Conservation (phyloP, 2,797 vertebrate genomes). For the Coracias cyanogaster region DNA sequence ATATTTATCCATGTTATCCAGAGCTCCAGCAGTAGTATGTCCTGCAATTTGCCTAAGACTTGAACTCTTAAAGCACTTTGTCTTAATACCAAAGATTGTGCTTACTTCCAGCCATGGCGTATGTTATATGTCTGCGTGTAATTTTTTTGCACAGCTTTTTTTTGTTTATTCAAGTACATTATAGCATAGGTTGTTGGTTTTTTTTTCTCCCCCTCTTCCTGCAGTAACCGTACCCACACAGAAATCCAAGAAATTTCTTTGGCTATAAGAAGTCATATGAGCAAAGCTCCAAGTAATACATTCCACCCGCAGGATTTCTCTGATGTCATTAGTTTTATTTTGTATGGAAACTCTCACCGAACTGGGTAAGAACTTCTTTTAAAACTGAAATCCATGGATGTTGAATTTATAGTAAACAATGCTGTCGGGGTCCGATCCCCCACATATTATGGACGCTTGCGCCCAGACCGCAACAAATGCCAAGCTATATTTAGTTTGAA, state of each 20-base stretch:
- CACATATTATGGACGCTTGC: too few relatives aligned
- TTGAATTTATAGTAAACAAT: background rate
- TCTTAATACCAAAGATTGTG: background rate
- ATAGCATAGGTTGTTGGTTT: background rate
- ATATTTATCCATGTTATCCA: background rate
- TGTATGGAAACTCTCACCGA: constrained; percentile 93
- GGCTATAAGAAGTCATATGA: constrained; percentile 94
- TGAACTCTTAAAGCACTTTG: background rate
- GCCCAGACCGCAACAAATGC: too few relatives aligned
- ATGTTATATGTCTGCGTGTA: background rate
- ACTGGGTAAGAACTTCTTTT: constrained; percentile 85
- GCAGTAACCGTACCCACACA: constrained; percentile 90
- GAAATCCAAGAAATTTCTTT: constrained; percentile 95
- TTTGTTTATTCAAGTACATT: background rate
- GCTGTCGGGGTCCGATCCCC: too few relatives aligned
- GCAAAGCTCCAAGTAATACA: constrained; percentile 92
- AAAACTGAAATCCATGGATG: background rate
- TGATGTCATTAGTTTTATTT: constrained; percentile 97
- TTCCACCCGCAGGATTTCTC: constrained; percentile 99
- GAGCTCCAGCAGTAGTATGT: background rate
- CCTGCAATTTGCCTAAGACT: background rate
- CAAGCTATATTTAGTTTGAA: background rate
- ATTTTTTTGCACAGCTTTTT: background rate
- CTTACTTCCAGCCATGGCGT: background rate
- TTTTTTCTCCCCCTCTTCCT: constrained; percentile 1